A percentile compares a stretch with the other conserved stretches of the same genome.
Conservation (phyloP, 1,140 invertebrate species). For the Heliconius eleuchia region DNA sequence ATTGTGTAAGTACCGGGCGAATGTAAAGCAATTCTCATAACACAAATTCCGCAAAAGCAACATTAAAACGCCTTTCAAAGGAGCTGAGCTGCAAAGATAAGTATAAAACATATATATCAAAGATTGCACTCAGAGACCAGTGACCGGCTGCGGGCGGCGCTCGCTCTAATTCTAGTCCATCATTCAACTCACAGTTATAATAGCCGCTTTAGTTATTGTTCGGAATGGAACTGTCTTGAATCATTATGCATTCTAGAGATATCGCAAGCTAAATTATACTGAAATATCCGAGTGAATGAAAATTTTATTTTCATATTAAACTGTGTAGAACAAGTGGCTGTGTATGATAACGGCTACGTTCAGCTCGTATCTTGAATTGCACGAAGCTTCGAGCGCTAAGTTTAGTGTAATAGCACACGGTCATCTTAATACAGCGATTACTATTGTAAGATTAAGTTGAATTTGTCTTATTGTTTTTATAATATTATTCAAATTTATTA, state of each 20-base stretch:
- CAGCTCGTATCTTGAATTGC: not conserved
- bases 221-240: conserved; percentile 7
- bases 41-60: not conserved
- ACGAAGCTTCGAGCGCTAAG: not conserved
- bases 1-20: too few species aligned
- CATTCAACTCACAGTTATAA: conserved; percentile 22
- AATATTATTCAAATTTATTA: not conserved
- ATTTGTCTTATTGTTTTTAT: not conserved
- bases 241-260: conserved; percentile 10
- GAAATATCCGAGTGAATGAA: not conserved
- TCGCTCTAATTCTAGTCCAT: conserved; percentile 32
- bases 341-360: not conserved
- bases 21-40: not conserved
- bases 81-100: conserved; percentile 20
- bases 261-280: not conserved
- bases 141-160: conserved; percentile 29
- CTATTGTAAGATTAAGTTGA: not conserved
- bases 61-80: conserved; percentile 22
- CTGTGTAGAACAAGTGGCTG: not conserved
- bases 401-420: not conserved
- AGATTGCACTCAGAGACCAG: conserved; percentile 22
- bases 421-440: not conserved
- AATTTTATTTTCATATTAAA: not conserved
- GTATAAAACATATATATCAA: conserved; percentile 2
- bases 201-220: conserved; percentile 25